A percentile compares a stretch with the other conserved stretches of the same genome.
Evolutionary conservation across 2,888 invertebrate species (phyloP).

Genomic region (Neria commutata): DNA sequence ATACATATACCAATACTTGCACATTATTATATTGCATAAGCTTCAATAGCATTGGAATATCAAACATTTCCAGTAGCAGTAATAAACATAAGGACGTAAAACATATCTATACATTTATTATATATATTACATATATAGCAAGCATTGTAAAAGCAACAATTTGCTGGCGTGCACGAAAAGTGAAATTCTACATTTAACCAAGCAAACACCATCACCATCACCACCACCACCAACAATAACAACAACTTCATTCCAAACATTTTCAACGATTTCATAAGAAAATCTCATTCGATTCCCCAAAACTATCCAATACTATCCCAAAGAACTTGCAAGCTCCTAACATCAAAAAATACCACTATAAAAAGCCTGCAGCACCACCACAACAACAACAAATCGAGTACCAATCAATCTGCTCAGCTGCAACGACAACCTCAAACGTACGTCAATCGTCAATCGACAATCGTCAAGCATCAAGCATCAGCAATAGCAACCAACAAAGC

Average conservation of each 20-base stretch:
- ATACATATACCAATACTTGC: slow-evolving; percentile 4
- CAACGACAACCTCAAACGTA: slow-evolving; percentile 19
- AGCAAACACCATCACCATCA: slow-evolving; percentile 14
- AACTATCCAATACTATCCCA: slow-evolving; percentile 6
- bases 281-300: slow-evolving; percentile 10
- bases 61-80: no score
- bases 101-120: slow-evolving; percentile 30
- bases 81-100: no score
- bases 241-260: slow-evolving; percentile 2
- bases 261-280: slow-evolving; percentile 28
- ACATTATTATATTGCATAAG: no score
- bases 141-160: slow-evolving; percentile 25
- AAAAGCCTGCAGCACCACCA: neutral
- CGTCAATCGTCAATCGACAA: slow-evolving; percentile 40
- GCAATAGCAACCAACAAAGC: slow-evolving; percentile 11
- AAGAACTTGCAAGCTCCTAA: neutral
- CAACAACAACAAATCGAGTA: neutral
- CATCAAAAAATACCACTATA: neutral
- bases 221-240: slow-evolving; percentile 1
- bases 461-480: slow-evolving; percentile 1
- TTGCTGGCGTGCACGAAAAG: no score
- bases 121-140: slow-evolving; percentile 35
- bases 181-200: slow-evolving; percentile 9
- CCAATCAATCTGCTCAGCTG: no score
- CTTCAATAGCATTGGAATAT: neutral